Evolutionary conservation across 2,113 vertebrate genomes (phyloP).

Genomic region (Nothobranchius furzeri): DNA sequence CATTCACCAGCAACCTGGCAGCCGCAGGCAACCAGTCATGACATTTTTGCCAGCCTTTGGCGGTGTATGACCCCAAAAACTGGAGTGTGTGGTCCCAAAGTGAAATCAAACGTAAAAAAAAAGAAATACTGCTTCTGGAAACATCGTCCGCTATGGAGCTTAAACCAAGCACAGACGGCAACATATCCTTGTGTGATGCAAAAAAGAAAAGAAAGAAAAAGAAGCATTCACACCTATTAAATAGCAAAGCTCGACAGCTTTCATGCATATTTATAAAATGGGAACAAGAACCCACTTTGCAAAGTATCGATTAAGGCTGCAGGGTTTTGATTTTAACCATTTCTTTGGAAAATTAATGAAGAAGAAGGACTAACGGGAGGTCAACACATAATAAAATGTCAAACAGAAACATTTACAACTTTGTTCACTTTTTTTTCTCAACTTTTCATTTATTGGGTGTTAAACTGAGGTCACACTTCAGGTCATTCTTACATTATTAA

Average conservation of each 20-base stretch:
- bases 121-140: conserved; percentile 1
- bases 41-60: conserved; percentile 66
- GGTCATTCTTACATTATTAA: no score
- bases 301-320: conserved; percentile 63
- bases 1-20: conserved; percentile 28
- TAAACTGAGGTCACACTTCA: no score
- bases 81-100: conserved; percentile 2
- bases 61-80: conserved; percentile 43
- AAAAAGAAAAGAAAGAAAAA: conserved; percentile 14
- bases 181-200: conserved; percentile 4
- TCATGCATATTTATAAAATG: conserved; percentile 70
- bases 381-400: conserved; percentile 2
- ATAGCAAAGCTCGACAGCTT: conserved; percentile 49
- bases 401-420: no score
- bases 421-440: no score
- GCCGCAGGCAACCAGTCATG: conserved; percentile 52
- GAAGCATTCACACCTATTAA: conserved; percentile 40
- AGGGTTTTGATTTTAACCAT: conserved; percentile 17
- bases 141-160: conserved; percentile 6
- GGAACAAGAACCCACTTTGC: conserved; percentile 34
- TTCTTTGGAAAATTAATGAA: conserved; percentile 28
- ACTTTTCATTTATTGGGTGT: no score
- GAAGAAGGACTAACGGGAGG: conserved; percentile 17
- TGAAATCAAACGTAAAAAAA: neutral
- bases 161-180: conserved; percentile 1